Evolutionary conservation across 2,113 vertebrate genomes (phyloP).

Genomic region (Dromaius novaehollandiae): DNA sequence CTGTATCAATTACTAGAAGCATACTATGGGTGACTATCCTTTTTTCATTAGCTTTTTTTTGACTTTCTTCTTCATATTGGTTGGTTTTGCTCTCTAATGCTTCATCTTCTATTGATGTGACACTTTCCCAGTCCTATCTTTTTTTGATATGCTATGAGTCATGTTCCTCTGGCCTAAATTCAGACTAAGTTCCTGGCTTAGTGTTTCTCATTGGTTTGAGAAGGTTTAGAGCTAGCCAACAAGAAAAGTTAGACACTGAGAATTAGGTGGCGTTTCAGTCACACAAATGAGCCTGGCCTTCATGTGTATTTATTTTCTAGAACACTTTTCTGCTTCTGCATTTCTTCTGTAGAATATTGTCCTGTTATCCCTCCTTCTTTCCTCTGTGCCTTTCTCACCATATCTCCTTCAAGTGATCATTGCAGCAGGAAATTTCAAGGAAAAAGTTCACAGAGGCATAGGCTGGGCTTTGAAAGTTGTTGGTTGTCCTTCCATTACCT

Average conservation of each 20-base stretch:
- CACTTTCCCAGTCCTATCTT: background rate
- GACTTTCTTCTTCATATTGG: background rate
- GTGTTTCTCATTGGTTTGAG: background rate
- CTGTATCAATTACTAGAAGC: background rate
- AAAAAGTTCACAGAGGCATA: background rate
- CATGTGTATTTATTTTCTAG: background rate
- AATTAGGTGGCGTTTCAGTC: background rate
- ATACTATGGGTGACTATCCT: background rate
- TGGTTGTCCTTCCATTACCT: background rate
- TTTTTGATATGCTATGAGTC: background rate
- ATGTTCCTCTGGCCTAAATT: background rate
- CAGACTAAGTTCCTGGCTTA: background rate
- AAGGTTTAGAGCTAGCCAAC: background rate
- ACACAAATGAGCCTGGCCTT: background rate
- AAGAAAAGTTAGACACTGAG: background rate
- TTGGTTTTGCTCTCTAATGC: background rate
- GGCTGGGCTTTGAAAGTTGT: background rate
- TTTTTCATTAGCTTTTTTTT: background rate
- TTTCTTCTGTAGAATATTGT: background rate
- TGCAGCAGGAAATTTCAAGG: background rate
- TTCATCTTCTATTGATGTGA: background rate
- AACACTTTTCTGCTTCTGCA: background rate
- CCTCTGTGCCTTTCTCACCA: background rate
- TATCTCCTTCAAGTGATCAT: background rate
- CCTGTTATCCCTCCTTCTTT: fast-evolving